Base-by-base conservation (phyloP, 2,888 invertebrate species). In the Automeris io region DNA sequence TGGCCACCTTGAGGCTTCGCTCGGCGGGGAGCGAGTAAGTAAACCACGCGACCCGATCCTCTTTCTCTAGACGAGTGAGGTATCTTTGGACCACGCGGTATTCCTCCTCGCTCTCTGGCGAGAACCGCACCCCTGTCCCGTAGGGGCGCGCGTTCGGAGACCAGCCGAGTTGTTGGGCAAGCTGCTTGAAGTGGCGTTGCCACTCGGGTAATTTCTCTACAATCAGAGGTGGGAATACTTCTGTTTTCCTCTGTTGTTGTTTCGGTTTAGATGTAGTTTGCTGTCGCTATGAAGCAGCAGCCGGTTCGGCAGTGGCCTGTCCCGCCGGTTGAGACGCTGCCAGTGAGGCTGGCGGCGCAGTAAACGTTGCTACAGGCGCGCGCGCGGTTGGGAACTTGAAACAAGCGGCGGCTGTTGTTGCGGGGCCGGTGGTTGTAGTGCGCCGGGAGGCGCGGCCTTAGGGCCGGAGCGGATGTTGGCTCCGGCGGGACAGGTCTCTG, bases 21-120 rank as follows among this genome's bases (percentile, higher is more conserved):
- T 48, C 47, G 4, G 41, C 29, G 1, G 42, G 43, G 0, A 40
- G 40, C 0, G 41, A 39, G 40, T 43, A 47, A 0, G 29, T 42
- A 35, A 43, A 49, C 50, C 50, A 53, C 1, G 24, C 26, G 5
- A 48, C n/a, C 0, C 8, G 22, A 11, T 29, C 29, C 0, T 13
- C n/a, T 2, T 18, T 36, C 11, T 47, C 45, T 0, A 41, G 19
- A 0, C 26, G 9, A 0, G 34, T 26, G 0, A 48, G 39, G 33
- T 49, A 46, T 0, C 16, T 0, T 5, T 46, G 44, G 0, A 45
- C 23, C 2, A 18, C 3, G 1, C 48, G 24, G 39, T 39, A 43
- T 5, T 42, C 48, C 5, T 18, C 11, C 2, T n/a, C 37, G 5
- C 5, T n/a, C 3, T 22, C 8, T 0, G 39, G 29, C 1, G 19